Conservation (phyloP, 64 coral and sea anemone species). For the Pocillopora damicornis region DNA sequence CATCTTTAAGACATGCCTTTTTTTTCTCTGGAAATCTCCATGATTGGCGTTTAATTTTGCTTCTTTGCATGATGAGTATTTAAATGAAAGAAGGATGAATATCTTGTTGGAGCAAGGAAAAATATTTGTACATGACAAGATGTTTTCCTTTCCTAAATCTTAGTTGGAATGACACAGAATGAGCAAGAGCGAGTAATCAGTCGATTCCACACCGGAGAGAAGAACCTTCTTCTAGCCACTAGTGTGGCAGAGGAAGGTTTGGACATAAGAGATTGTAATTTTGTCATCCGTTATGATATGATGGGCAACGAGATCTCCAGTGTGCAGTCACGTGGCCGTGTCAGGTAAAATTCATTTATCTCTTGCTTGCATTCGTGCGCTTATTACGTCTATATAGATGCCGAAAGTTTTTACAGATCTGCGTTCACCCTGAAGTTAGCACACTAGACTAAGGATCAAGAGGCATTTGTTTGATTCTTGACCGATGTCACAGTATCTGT, state of each 20-base stretch:
- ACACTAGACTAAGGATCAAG: background rate
- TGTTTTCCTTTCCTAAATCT: background rate
- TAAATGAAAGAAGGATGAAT: background rate
- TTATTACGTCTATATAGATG: too few species aligned
- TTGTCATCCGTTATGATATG: conserved; percentile 91
- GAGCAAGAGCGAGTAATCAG: conserved; percentile 70
- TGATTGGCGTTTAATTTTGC: too few species aligned
- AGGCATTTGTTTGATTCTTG: too few species aligned
- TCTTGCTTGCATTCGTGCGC: too few species aligned
- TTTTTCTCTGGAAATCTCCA: too few species aligned
- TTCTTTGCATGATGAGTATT: too few species aligned
- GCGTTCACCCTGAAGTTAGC: conserved; percentile 20
- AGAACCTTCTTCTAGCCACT: conserved; percentile 76
- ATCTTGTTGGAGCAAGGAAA: background rate
- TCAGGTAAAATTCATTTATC: conserved; percentile 27
- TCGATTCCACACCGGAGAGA: conserved; percentile 52
- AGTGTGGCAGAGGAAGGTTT: conserved; percentile 87
- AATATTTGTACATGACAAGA: background rate
- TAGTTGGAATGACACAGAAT: conserved; percentile 81
- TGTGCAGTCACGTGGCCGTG: conserved; percentile 79
- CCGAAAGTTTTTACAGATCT: too few species aligned
- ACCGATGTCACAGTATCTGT: too few species aligned
- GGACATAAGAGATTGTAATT: conserved; percentile 74
- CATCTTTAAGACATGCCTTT: background rate
- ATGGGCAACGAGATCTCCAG: conserved; percentile 87